These are phyloP conservation scores for Cataglyphis hispanica DNA, from an alignment of 1,140 invertebrate species.

Conservation along the genomic window DNA sequence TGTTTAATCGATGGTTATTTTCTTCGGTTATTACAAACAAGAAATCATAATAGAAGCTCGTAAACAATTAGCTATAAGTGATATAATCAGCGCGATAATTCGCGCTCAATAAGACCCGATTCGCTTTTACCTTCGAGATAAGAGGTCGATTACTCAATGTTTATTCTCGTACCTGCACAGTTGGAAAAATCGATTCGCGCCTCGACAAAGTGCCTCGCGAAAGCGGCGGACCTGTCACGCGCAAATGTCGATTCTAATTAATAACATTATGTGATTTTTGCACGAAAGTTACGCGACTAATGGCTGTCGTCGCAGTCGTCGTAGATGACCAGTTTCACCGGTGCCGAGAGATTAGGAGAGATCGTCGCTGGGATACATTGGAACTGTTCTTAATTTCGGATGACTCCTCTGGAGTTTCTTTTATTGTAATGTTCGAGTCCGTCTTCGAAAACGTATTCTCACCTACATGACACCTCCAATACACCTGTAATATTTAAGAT, in stretches of 20 bases:
- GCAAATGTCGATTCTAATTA: constrained; percentile 22
- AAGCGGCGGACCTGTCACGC: not conserved
- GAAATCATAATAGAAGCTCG: not conserved
- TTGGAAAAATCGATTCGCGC: not conserved
- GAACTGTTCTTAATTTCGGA: constrained; percentile 10
- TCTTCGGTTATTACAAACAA: not conserved
- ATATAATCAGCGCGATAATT: constrained; percentile 8
- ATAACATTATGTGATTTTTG: constrained; percentile 26
- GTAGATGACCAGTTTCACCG: constrained; percentile 29
- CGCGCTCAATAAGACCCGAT: not conserved
- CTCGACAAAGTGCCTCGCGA: not conserved
- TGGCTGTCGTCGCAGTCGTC: not conserved
- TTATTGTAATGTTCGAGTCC: not conserved
- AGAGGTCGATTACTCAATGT: not conserved
- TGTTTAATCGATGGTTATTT: not conserved
- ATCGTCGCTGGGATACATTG: constrained; percentile 1
- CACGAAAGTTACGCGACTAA: constrained; percentile 21
- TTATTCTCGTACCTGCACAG: too few species aligned
- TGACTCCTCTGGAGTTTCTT: not conserved
- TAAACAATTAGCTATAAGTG: constrained; percentile 13
- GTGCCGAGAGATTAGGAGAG: not conserved
- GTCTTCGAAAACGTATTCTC: not conserved
- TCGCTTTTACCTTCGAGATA: too few species aligned
- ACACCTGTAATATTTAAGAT: constrained; percentile 1
- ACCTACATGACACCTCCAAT: not conserved